Base-by-base conservation (phyloP, 2,888 invertebrate genomes). In the Toxonevra muliebris region DNA sequence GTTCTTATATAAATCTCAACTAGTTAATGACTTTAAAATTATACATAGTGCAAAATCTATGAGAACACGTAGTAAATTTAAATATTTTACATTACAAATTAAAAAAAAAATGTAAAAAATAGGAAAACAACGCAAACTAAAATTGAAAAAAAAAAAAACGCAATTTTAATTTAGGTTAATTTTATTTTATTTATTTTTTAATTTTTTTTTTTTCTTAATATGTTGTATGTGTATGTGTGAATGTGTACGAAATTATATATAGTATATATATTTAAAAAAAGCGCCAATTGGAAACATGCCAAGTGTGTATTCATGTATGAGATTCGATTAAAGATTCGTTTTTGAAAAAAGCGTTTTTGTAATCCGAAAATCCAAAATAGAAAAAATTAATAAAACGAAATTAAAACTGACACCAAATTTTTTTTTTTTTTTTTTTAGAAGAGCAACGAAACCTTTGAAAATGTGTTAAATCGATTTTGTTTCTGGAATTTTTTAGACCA, bases 21-120 rank as follows among this genome's bases (percentile, higher is more conserved):
- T 69, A 60, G 64, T 63, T 69, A 57, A 61, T 30, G 30, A 7
- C 30, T 30, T 30, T 30, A 40, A 60, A 20, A 61, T 11, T 19
- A 13, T 52, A 52, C 41, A 64, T 68, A 63, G 68, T 71, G 73
- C 67, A 71, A 72, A 69, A 65, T 62, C 60, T 61, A 68, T 63
- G 55, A 64, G 42, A 65, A 62, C 65, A 69, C 67, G 66, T 68
- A 65, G 67, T 61, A 63, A 71, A 68, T 61, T 45, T 63, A 66
- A 43, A 19, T 69, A 61, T 64, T 69, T 55, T 65, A 65, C 53
- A 17, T 55, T 45, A 55, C 19, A 57, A 61, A 63, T 45, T 69
- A 60, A 68, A 71, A 67, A 61, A 61, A 61, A 30, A 30, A 4
- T 30, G 30, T 30, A 7, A 2, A 30, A 2, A 30, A 30, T 4